Evolutionary conservation across 2,888 invertebrate species (phyloP), one percentile per base, ranked within the genome.

Genomic region (Mystacides longicornis): DNA sequence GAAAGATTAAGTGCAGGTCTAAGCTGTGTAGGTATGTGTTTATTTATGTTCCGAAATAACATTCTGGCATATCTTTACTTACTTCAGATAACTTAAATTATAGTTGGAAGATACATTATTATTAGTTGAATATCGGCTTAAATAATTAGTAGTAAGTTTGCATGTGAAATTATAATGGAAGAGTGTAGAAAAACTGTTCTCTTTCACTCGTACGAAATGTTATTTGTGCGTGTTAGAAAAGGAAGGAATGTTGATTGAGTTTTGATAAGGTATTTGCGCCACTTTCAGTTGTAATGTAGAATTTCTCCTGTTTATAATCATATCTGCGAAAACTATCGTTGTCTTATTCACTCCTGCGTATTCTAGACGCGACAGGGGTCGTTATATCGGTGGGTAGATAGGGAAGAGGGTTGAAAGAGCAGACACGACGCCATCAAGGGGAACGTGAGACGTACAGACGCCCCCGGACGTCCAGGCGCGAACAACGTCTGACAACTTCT

Each of bases 391-490:
- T 11, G 20, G 59, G 56, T 48, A 59, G 52, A 50, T 54, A 58
- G 60, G 59, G 60, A 56, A 49, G 74, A 73, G 74, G 74, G 71
- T 71, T 71, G 71, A 69, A 71, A 68, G 66, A 67, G 65, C 65
- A 70, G 70, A 71, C 73, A 60, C 56, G 68, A 67, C 67, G 71
- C 74, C 74, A 73, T 73, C 74, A 71, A 72, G 71, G 71, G 69
- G 72, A 73, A 60, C 58, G 62, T 64, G 71, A 75, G 80, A 79
- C 79, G 75, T 73, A 72, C 78, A 79, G 77, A 78, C 78, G 77
- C 75, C 76, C 72, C 73, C 74, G 67, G 77, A 76, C 68, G 74
- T 69, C 77, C 43, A 52, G 52, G 33, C 47, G 52, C 52, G 52
- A 52, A 47, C 65, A 67, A 64, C 69, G 69, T 68, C 65, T 68